Conservation (phyloP, 2,888 invertebrate genomes). For the Tethea ocularis region DNA sequence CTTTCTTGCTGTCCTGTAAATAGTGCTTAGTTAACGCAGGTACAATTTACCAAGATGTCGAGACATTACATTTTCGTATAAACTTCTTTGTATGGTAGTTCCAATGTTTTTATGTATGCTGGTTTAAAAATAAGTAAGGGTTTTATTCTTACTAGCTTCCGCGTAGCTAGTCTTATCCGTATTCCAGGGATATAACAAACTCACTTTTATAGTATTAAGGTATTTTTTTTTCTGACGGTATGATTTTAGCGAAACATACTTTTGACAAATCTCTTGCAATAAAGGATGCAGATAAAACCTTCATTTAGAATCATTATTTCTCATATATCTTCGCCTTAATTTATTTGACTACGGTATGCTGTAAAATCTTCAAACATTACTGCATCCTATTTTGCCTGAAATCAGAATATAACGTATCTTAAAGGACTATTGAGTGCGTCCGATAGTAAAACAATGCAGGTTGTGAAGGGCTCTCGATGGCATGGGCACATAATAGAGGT, state of each 20-base stretch:
- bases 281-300: too few relatives aligned
- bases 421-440: conserved; percentile 41
- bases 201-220: too few relatives aligned
- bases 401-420: conserved; percentile 41
- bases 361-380: not conserved
- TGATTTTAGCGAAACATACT: too few relatives aligned
- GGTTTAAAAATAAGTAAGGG: not conserved
- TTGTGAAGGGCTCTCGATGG: conserved; percentile 44
- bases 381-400: not conserved
- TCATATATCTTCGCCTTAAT: too few relatives aligned
- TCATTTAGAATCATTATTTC: too few relatives aligned
- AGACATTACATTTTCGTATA: conserved; percentile 21
- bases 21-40: conserved; percentile 45
- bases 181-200: too few relatives aligned
- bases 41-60: conserved; percentile 37
- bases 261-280: too few relatives aligned
- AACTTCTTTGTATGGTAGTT: not conserved
- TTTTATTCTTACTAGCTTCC: too few relatives aligned
- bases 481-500: conserved; percentile 38
- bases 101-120: not conserved
- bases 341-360: too few relatives aligned
- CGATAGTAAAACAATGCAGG: conserved; percentile 56
- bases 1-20: conserved; percentile 50
- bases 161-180: too few relatives aligned
- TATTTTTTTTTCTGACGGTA: too few relatives aligned